Conservation (phyloP, 1,140 invertebrate genomes). For the Drosophila nigromelanica region DNA sequence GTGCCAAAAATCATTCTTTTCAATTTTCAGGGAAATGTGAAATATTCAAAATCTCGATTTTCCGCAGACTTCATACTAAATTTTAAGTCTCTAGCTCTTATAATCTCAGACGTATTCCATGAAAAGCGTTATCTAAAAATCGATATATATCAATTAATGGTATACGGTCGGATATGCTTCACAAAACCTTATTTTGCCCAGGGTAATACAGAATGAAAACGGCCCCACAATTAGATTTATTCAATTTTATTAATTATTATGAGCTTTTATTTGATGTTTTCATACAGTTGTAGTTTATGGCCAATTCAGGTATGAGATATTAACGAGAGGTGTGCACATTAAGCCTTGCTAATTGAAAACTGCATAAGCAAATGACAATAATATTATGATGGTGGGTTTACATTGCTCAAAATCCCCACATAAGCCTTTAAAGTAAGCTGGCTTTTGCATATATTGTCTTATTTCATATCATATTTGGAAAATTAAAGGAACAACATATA, state of each 20-base stretch:
- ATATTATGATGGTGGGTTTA: neutral
- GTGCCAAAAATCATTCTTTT: too few species aligned
- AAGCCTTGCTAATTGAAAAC: conserved; percentile 73
- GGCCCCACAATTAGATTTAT: conserved; percentile 55
- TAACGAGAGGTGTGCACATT: conserved; percentile 42
- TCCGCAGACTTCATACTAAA: too few species aligned
- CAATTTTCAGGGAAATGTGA: too few species aligned
- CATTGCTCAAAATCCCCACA: neutral
- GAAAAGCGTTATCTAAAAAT: too few species aligned
- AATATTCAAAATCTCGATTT: too few species aligned
- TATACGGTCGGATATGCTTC: too few species aligned
- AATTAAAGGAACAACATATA: conserved; percentile 35
- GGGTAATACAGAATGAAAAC: too few species aligned
- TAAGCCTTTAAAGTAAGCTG: conserved; percentile 20
- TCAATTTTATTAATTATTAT: conserved; percentile 77
- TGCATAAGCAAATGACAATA: conserved; percentile 31
- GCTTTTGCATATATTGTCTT: conserved; percentile 38
- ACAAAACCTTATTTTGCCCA: too few species aligned
- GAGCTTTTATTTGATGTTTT: conserved; percentile 67
- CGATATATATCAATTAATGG: too few species aligned
- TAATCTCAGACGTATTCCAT: too few species aligned
- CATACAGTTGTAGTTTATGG: conserved; percentile 52
- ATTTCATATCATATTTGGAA: conserved; percentile 46
- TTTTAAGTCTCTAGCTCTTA: too few species aligned
- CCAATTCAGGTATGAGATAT: conserved; percentile 29